Evolutionary conservation across 2,888 invertebrate species (phyloP).

Genomic region (Sylvicola cinctus): DNA sequence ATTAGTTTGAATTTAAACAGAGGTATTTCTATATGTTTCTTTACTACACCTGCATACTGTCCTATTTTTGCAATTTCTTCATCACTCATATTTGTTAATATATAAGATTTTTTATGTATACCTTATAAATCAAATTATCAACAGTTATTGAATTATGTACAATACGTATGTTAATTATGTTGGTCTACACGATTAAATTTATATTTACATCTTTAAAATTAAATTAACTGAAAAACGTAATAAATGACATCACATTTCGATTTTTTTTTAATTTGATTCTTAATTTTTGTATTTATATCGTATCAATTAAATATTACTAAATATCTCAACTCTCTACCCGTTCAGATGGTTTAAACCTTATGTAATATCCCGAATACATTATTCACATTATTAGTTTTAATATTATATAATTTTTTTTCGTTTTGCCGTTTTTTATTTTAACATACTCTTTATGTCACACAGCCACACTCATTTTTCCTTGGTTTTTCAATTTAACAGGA

Average conservation of each 20-base stretch:
- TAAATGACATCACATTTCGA: neutral
- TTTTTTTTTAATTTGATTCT: constrained; percentile 6
- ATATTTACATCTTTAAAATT: too few species aligned
- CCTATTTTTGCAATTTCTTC: too few species aligned
- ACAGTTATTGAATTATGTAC: neutral
- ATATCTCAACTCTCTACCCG: too few species aligned
- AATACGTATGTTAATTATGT: too few species aligned
- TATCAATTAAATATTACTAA: too few species aligned
- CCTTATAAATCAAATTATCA: neutral
- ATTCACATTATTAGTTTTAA: neutral
- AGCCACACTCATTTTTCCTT: neutral
- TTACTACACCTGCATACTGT: too few species aligned
- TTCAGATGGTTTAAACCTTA: too few species aligned
- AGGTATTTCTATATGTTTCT: too few species aligned
- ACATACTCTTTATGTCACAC: neutral
- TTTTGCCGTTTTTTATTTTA: constrained; percentile 5
- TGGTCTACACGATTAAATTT: too few species aligned
- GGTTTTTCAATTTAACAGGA: constrained; percentile 52
- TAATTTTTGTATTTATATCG: constrained; percentile 7
- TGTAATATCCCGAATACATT: neutral
- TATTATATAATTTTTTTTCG: constrained; percentile 8
- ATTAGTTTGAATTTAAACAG: constrained; percentile 26
- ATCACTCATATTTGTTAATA: constrained; percentile 22
- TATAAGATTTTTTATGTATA: neutral
- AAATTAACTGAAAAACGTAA: too few species aligned